A percentile compares a stretch with the other conserved stretches of the same genome.
These are phyloP conservation scores for Urechis unicinctus DNA, from an alignment of 2,888 invertebrate genomes.

Conservation along the genomic window DNA sequence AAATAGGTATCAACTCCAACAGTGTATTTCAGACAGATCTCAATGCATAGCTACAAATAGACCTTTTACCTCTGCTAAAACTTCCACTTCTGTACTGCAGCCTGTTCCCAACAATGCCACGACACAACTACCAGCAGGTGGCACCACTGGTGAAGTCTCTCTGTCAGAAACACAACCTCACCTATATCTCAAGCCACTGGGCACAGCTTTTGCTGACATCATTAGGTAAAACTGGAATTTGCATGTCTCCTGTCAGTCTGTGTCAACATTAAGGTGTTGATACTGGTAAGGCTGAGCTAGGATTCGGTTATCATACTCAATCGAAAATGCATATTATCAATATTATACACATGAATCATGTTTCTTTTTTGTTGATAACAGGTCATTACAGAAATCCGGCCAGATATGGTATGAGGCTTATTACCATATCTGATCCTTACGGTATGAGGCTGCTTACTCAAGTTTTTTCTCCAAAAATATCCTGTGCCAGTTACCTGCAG, in stretches of 20 bases:
- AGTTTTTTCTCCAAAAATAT: too few species aligned
- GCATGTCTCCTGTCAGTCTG: neutral
- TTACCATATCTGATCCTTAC: neutral
- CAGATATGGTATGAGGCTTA: conserved; percentile 32
- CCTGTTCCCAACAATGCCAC: conserved; percentile 46
- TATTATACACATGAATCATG: neutral
- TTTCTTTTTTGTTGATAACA: conserved; percentile 17
- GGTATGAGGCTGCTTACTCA: too few species aligned
- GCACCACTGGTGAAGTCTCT: conserved; percentile 34
- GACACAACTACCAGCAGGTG: conserved; percentile 43
- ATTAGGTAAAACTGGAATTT: conserved; percentile 25
- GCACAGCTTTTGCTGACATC: conserved; percentile 38
- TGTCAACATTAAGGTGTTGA: neutral
- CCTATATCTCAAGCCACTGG: conserved; percentile 35
- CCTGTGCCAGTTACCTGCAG: too few species aligned
- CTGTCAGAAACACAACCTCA: conserved; percentile 40
- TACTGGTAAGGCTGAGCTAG: too few species aligned
- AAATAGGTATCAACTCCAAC: too few species aligned
- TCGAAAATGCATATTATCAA: neutral
- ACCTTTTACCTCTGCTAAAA: too few species aligned
- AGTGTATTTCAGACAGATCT: too few species aligned
- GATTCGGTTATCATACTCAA: neutral
- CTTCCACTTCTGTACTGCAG: too few species aligned
- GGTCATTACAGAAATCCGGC: conserved; percentile 29
- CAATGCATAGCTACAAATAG: too few species aligned